Evolutionary conservation across 2,888 invertebrate species (phyloP).

Genomic region (Piscicola geometra): DNA sequence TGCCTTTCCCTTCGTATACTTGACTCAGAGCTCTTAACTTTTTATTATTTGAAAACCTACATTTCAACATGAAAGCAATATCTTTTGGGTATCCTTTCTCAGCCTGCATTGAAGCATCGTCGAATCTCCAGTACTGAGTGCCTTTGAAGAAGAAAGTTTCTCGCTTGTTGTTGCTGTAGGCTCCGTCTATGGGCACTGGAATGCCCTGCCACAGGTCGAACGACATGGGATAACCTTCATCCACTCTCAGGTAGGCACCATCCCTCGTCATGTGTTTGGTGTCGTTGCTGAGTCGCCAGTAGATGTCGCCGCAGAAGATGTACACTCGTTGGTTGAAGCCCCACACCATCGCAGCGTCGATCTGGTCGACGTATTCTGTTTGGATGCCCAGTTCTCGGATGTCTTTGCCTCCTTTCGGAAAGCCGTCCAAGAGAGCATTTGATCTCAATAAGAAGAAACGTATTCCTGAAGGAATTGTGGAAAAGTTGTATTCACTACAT

Average conservation of each 20-base stretch:
- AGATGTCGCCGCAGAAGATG: constrained; percentile 67
- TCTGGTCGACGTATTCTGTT: constrained; percentile 64
- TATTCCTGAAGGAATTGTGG: too few species aligned
- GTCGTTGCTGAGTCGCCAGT: constrained; percentile 51
- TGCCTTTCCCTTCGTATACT: too few species aligned
- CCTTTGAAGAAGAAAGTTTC: constrained; percentile 93
- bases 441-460: constrained; percentile 73
- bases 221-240: constrained; percentile 86
- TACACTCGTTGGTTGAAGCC: constrained; percentile 87
- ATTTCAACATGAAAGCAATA: constrained; percentile 37
- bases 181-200: constrained; percentile 81
- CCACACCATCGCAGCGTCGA: constrained; percentile 79
- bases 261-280: constrained; percentile 44
- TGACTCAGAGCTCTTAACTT: too few species aligned
- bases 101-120: constrained; percentile 58
- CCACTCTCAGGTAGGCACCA: constrained; percentile 59
- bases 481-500: too few species aligned
- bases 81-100: constrained; percentile 39
- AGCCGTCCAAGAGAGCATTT: constrained; percentile 62
- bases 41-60: too few species aligned
- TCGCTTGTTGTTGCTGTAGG: constrained; percentile 68
- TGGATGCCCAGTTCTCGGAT: constrained; percentile 78
- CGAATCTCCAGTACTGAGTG: constrained; percentile 74
- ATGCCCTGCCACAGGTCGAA: constrained; percentile 91
- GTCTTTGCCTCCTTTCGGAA: constrained; percentile 56